A percentile compares a stretch with the other conserved stretches of the same genome.
Evolutionary conservation across 2,888 invertebrate genomes (phyloP).

Genomic region (Exocentrus adspersus): DNA sequence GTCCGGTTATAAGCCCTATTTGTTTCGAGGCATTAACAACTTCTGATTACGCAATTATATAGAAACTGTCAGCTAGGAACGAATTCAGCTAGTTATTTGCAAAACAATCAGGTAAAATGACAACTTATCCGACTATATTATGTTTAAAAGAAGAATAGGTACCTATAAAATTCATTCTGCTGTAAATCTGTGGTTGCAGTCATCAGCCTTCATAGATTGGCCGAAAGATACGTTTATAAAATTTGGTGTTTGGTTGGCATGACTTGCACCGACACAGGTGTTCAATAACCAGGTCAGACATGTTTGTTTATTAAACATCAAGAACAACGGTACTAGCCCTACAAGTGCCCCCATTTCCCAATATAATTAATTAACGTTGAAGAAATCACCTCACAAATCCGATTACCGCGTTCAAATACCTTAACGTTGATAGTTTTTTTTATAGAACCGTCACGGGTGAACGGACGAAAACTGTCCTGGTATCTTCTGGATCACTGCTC

Average conservation of each 20-base stretch:
- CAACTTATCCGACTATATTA: too few relatives aligned
- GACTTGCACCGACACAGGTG: conserved; percentile 32
- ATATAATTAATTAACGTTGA: conserved; percentile 20
- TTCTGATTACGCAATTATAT: too few relatives aligned
- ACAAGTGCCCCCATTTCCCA: conserved; percentile 16
- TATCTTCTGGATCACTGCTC: conserved; percentile 39
- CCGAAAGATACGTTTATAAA: not conserved
- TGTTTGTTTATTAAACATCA: too few relatives aligned
- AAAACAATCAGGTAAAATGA: too few relatives aligned
- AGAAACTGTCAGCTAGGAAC: too few relatives aligned
- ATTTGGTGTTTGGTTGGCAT: conserved; percentile 15
- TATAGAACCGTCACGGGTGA: conserved; percentile 15
- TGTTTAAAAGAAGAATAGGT: too few relatives aligned
- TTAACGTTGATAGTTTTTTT: conserved; percentile 24
- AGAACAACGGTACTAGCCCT: conserved; percentile 14
- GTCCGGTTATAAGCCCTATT: conserved; percentile 16
- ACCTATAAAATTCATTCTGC: too few relatives aligned
- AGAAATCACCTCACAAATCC: conserved; percentile 22
- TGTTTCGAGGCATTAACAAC: not conserved
- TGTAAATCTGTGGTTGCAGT: too few relatives aligned
- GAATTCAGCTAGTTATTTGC: too few relatives aligned
- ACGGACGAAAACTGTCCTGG: conserved; percentile 17
- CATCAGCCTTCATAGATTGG: not conserved
- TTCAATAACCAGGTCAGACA: conserved; percentile 35
- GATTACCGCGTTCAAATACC: conserved; percentile 20